Evolutionary conservation across 64 coral and sea anemone genomes (phyloP), one percentile per base, ranked within the genome.

Genomic region (Actinia equina): DNA sequence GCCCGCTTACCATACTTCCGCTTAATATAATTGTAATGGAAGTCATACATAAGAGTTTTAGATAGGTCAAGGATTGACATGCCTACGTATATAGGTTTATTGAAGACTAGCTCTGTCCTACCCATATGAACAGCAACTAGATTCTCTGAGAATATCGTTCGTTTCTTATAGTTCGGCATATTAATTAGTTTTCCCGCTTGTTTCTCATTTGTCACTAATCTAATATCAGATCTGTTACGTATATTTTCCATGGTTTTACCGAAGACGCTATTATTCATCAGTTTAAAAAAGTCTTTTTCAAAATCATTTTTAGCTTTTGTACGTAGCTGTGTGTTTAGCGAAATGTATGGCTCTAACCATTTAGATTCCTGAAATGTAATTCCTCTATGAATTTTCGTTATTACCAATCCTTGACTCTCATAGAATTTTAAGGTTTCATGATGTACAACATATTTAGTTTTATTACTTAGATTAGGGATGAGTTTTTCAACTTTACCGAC

Each of bases 181-280:
- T 43, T 18, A 52, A 26, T 45, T 10, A 86, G 26, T 22, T 86
- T 86, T 16, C 37, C 0, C 14, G 65, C 60, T 3, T 46, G 17
- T 13, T 4, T 8, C 52, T 45, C 13, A 20, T 52, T 69, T 6
- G 41, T 71, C 1, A 86, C n/a, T 12, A 86, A 7, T 0, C 62
- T 37, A 3, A 86, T 26, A 46, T 86, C 85, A 4, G n/a, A 42
- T 16, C 85, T 20, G 44, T 86, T 86, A 25, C 85, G 71, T 18
- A 86, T 86, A 45, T 52, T 86, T 74, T 86, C 85, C 85, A 86
- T 86, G 7, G 30, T 86, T 10, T 86, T 86, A 0, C 83, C 83
- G 63, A 85, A 85, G 19, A 85, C 51, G n/a, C 22, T 37, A 16
- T 85, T 85, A 11, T 85, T 85, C 83, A 85, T 85, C 37, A 85